Evolutionary conservation across 2,113 vertebrate species (phyloP).

Genomic region (Cichladusa arquata): DNA sequence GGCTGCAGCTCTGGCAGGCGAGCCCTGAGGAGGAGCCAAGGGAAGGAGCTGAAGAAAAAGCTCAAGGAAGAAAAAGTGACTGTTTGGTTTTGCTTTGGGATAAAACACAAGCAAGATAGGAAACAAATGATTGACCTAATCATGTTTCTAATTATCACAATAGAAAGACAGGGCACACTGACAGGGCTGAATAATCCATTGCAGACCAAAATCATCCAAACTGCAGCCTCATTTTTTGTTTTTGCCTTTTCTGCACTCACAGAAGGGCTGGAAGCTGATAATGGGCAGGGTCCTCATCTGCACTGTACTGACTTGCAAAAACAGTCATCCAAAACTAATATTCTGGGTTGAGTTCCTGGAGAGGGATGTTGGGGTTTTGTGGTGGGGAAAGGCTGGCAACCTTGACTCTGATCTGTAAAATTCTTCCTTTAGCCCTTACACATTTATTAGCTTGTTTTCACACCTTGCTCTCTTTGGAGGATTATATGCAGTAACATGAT

Average conservation of each 20-base stretch:
- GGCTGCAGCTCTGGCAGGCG: not conserved
- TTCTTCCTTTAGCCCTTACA: slow-evolving; percentile 40
- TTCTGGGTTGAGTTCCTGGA: slow-evolving; percentile 63
- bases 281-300: not conserved
- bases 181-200: not conserved
- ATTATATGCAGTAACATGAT: not conserved
- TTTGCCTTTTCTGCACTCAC: not conserved
- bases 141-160: not conserved
- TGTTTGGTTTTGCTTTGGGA: not conserved
- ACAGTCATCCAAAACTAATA: slow-evolving; percentile 61
- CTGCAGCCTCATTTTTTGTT: not conserved
- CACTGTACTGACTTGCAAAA: slow-evolving; percentile 27
- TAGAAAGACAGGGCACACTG: not conserved
- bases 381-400: slow-evolving; percentile 56
- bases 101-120: not conserved
- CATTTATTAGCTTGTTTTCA: slow-evolving; percentile 51
- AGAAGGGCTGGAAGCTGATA: not conserved
- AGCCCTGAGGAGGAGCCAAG: not conserved
- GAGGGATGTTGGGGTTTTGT: slow-evolving; percentile 66
- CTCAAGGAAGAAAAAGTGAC: not conserved
- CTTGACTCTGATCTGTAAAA: slow-evolving; percentile 49
- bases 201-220: not conserved
- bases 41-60: not conserved
- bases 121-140: not conserved
- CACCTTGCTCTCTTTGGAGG: slow-evolving; percentile 40